Evolutionary conservation across 1,140 invertebrate species (phyloP).

Genomic region (Drosophila pallidifrons): DNA sequence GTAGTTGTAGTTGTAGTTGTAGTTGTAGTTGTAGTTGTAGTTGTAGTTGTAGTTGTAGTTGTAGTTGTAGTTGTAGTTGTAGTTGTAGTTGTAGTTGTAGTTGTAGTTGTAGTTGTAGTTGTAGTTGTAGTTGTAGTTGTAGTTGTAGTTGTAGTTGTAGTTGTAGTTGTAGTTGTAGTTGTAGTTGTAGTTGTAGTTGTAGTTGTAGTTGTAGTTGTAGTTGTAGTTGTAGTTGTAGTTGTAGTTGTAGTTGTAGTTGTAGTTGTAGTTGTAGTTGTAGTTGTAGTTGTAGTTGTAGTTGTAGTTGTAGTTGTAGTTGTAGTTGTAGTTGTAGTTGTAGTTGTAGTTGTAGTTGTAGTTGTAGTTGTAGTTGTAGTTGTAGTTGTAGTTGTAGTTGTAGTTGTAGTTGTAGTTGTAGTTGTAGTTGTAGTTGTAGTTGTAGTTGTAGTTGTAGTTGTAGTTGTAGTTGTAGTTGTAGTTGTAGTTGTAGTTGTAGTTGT

Average conservation of each 20-base stretch:
- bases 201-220: neutral
- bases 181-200: neutral
- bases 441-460: neutral
- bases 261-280: neutral
- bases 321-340: constrained; percentile 4
- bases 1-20: neutral
- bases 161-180: neutral
- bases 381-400: neutral
- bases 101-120: constrained; percentile 6
- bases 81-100: neutral
- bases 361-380: neutral
- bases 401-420: neutral
- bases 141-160: constrained; percentile 4
- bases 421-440: neutral
- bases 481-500: no score
- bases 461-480: constrained; percentile 6
- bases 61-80: neutral
- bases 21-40: neutral
- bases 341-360: neutral
- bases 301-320: no score
- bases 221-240: neutral
- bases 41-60: neutral
- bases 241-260: neutral
- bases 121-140: no score
- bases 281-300: constrained; percentile 6